Evolutionary conservation across 2,888 invertebrate genomes (phyloP).

Genomic region (Criorhina ranunculi): DNA sequence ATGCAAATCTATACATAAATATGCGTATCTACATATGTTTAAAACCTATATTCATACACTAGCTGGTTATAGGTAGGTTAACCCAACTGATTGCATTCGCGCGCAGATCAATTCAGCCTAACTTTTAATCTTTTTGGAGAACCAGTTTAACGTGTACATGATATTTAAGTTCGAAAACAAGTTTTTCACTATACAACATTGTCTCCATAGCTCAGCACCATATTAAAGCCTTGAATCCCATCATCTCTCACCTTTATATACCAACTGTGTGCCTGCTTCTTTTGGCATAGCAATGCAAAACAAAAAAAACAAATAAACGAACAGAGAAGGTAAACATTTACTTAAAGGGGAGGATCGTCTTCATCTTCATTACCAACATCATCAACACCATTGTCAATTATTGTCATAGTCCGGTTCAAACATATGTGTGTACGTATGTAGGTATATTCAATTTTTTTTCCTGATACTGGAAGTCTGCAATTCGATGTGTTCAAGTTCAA

Average conservation of each 20-base stretch:
- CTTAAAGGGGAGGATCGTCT: slow-evolving; percentile 45
- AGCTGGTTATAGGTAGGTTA: neutral
- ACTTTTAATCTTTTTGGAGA: slow-evolving; percentile 50
- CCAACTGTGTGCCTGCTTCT: neutral
- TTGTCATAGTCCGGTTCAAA: slow-evolving; percentile 9
- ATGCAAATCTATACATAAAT: slow-evolving; percentile 29
- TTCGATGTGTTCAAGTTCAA: neutral
- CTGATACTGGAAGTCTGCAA: slow-evolving; percentile 7
- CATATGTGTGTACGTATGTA: neutral
- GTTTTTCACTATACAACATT: slow-evolving; percentile 48
- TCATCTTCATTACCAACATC: slow-evolving; percentile 29
- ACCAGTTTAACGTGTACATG: slow-evolving; percentile 53
- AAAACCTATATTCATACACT: neutral
- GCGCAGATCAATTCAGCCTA: slow-evolving; percentile 34
- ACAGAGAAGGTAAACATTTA: slow-evolving; percentile 39
- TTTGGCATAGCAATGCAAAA: slow-evolving; percentile 29
- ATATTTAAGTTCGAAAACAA: slow-evolving; percentile 62
- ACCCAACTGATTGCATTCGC: slow-evolving; percentile 55
- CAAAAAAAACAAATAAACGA: slow-evolving; percentile 11
- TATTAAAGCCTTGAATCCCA: slow-evolving; percentile 50
- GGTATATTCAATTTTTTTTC: neutral
- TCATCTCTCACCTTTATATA: slow-evolving; percentile 50
- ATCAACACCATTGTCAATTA: slow-evolving; percentile 17
- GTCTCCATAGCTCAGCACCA: slow-evolving; percentile 26
- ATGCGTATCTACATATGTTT: neutral